These are phyloP conservation scores for Oreochromis spilurus DNA, from an alignment of 2,113 vertebrate species.

Conservation along the genomic window DNA sequence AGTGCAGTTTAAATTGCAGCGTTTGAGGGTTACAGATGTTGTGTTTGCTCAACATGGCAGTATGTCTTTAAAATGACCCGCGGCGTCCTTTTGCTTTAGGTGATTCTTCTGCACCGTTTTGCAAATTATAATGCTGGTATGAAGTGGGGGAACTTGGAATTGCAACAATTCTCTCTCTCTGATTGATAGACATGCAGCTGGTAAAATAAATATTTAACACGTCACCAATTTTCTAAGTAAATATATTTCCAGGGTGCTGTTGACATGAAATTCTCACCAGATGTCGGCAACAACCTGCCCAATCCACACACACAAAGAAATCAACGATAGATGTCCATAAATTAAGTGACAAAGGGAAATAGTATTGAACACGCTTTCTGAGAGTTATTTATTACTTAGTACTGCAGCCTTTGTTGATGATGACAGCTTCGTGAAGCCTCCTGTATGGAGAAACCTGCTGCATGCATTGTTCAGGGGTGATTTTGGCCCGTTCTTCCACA, in stretches of 20 bases:
- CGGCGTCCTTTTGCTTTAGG: background rate
- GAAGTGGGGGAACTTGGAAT: fast-evolving
- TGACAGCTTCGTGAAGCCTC: background rate
- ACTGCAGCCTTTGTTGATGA: background rate
- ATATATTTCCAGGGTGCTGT: background rate
- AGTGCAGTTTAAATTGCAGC: background rate
- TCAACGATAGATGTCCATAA: background rate
- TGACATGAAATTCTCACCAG: background rate
- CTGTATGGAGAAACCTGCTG: too few relatives aligned
- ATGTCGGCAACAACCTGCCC: background rate
- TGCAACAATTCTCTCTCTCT: background rate
- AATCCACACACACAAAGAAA: background rate
- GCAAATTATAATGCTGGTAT: background rate
- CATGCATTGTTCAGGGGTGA: too few relatives aligned
- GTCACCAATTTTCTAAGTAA: fast-evolving
- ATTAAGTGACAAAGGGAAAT: too few relatives aligned
- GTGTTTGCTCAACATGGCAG: background rate
- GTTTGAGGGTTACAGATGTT: background rate
- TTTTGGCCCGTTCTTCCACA: background rate
- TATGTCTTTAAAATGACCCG: fast-evolving
- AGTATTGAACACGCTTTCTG: too few relatives aligned
- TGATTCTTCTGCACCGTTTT: background rate
- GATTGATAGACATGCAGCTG: fast-evolving
- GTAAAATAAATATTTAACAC: background rate
- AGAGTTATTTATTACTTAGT: too few relatives aligned